These are phyloP conservation scores for Lomographa bimaculata DNA, from an alignment of 2,888 invertebrate genomes.

Conservation along the genomic window DNA sequence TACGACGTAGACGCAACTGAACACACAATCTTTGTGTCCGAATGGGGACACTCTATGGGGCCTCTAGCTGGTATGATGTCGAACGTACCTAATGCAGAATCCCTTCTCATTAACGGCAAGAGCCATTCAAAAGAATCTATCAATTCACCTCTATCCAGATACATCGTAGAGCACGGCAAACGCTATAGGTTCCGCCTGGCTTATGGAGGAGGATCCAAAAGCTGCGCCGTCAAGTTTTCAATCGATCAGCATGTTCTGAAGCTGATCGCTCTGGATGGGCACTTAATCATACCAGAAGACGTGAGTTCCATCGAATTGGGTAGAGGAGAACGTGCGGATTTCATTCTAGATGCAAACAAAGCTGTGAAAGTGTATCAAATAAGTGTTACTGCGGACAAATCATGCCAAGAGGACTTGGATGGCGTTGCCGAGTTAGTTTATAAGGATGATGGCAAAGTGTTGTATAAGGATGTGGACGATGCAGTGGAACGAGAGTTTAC, in stretches of 20 bases:
- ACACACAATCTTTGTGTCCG: conserved; percentile 87
- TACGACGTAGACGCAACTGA: conserved; percentile 89
- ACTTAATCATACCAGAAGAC: conserved; percentile 83
- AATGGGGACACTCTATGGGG: conserved; percentile 86
- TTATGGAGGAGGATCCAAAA: conserved; percentile 86
- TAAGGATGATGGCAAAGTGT: conserved; percentile 50
- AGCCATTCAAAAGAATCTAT: conserved; percentile 71
- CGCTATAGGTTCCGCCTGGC: conserved; percentile 86
- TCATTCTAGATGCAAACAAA: conserved; percentile 86
- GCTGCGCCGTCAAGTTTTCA: conserved; percentile 87
- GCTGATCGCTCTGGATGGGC: conserved; percentile 88
- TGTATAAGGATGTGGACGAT: conserved; percentile 56
- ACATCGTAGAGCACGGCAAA: conserved; percentile 82
- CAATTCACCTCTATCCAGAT: conserved; percentile 69
- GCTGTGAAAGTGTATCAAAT: conserved; percentile 84
- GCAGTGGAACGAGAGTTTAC: conserved; percentile 60
- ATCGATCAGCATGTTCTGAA: conserved; percentile 86
- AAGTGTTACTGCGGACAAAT: conserved; percentile 75
- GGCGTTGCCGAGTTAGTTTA: conserved; percentile 82
- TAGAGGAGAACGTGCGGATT: conserved; percentile 90
- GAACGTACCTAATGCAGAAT: conserved; percentile 68
- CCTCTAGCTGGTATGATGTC: conserved; percentile 71
- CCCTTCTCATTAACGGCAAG: conserved; percentile 86
- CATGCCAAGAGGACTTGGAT: conserved; percentile 72
- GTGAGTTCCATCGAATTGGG: conserved; percentile 83